A percentile compares a stretch with the other conserved stretches of the same genome.
Evolutionary conservation across 2,888 invertebrate genomes (phyloP).

Genomic region (Athalia cordata): DNA sequence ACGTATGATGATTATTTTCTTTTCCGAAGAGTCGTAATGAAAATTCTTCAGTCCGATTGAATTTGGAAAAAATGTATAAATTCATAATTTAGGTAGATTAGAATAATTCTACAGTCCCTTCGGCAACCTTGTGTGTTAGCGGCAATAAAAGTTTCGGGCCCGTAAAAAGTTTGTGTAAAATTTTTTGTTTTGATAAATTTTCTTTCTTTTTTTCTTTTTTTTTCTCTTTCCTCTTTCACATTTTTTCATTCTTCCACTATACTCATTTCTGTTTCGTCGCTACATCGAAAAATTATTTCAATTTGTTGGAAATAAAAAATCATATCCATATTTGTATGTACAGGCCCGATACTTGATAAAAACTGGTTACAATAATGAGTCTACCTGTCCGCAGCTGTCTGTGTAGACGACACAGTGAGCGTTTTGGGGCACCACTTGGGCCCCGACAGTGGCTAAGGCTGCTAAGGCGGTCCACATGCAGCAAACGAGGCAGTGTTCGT

Average conservation of each 20-base stretch:
- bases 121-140: constrained; percentile 69
- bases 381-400: constrained; percentile 97
- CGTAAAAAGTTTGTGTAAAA: constrained; percentile 53
- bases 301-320: background rate
- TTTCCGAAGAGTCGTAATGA: no score
- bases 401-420: constrained; percentile 96
- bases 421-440: constrained; percentile 86
- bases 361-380: constrained; percentile 74
- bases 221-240: no score
- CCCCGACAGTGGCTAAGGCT: constrained; percentile 78
- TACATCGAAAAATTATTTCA: background rate
- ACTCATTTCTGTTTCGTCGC: background rate
- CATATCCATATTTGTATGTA: constrained; percentile 48
- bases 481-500: constrained; percentile 75
- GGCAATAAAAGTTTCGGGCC: constrained; percentile 69
- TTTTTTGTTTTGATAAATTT: no score
- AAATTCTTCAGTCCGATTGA: no score
- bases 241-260: no score
- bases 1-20: no score
- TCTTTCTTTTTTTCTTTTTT: no score
- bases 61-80: background rate
- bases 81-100: background rate
- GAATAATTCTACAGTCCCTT: constrained; percentile 5
- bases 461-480: constrained; percentile 77
- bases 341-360: constrained; percentile 70